Evolutionary conservation across 2,797 vertebrate species (phyloP).

Genomic region (Phoxinus dragarum): DNA sequence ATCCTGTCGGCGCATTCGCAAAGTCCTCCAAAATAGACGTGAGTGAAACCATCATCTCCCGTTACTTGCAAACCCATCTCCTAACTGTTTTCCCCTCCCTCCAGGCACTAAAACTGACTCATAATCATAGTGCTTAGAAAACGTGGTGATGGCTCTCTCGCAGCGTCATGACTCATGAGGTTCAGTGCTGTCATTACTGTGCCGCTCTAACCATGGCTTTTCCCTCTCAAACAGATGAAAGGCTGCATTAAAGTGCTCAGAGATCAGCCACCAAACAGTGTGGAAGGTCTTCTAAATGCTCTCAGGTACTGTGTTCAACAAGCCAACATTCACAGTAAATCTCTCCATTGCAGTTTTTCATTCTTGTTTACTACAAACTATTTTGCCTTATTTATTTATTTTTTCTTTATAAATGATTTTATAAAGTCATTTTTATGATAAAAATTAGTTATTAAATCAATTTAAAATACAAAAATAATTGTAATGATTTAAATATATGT

Average conservation of each 20-base stretch:
- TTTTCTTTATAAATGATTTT: no score
- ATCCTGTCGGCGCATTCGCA: slow-evolving; percentile 96
- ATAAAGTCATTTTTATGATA: no score
- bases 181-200: slow-evolving; percentile 19
- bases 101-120: not conserved
- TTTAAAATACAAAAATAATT: no score
- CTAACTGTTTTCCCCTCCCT: not conserved
- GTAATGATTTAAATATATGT: not conserved
- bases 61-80: slow-evolving; percentile 1
- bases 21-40: slow-evolving; percentile 99
- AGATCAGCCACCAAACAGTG: slow-evolving; percentile 96
- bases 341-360: not conserved
- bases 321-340: not conserved
- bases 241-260: slow-evolving; percentile 99
- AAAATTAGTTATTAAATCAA: no score
- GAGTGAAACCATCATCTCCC: slow-evolving; percentile 70
- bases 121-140: slow-evolving; percentile 21
- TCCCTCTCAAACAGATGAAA: slow-evolving; percentile 87
- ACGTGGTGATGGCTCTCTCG: not conserved
- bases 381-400: no score
- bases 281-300: slow-evolving; percentile 98
- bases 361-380: accelerated
- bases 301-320: slow-evolving; percentile 84
- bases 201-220: slow-evolving; percentile 35
- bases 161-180: slow-evolving; percentile 22